A percentile compares a stretch with the other conserved stretches of the same genome.
Conservation (phyloP, 2,888 invertebrate species). For the Apodemia zela region DNA sequence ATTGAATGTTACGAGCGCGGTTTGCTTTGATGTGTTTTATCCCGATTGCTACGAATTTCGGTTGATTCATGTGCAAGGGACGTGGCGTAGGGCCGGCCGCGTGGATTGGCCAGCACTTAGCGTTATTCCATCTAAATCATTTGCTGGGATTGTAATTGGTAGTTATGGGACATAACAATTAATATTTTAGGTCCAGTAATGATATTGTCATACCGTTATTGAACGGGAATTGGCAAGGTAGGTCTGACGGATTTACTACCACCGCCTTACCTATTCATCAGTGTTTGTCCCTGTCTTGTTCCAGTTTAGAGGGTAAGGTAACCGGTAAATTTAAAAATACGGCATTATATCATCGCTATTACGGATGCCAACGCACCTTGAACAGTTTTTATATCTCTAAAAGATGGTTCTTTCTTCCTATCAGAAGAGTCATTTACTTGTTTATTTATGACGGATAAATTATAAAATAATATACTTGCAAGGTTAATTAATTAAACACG, state of each 20-base stretch:
- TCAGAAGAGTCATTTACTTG: too few species aligned
- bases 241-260: neutral
- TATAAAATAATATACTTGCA: neutral
- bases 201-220: neutral
- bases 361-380: too few species aligned
- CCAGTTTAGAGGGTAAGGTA: too few species aligned
- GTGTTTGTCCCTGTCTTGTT: too few species aligned
- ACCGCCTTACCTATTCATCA: too few species aligned
- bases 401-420: too few species aligned
- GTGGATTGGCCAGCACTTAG: neutral
- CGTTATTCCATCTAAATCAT: slow-evolving; percentile 6
- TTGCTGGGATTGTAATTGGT: neutral
- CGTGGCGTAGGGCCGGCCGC: slow-evolving; percentile 18
- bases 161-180: neutral
- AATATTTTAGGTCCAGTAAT: neutral
- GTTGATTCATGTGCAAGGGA: slow-evolving; percentile 31
- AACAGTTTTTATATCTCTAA: too few species aligned
- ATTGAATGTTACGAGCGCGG: slow-evolving; percentile 71
- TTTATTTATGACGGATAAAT: too few species aligned
- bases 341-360: too few species aligned
- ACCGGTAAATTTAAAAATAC: too few species aligned
- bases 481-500: neutral
- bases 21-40: slow-evolving; percentile 59
- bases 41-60: slow-evolving; percentile 50
- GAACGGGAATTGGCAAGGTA: neutral